Evolutionary conservation across 2,113 vertebrate genomes (phyloP).

Genomic region (Sylvia atricapilla): DNA sequence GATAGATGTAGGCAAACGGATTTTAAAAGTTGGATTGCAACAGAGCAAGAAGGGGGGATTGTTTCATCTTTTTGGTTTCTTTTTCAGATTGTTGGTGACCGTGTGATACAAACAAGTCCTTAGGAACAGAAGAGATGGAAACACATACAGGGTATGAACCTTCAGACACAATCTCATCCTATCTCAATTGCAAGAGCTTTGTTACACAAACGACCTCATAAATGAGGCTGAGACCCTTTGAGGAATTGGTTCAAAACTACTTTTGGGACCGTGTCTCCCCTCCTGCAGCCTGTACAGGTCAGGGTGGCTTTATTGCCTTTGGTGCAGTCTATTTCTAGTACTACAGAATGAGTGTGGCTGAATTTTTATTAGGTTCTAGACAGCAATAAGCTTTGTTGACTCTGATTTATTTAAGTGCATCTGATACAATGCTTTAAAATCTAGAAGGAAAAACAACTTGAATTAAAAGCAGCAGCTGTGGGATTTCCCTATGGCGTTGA

Average conservation of each 20-base stretch:
- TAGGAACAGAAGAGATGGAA: neutral
- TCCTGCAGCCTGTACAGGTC: neutral
- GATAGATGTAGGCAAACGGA: neutral
- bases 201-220: neutral
- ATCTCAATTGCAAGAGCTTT: neutral
- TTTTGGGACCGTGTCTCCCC: neutral
- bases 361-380: neutral
- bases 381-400: neutral
- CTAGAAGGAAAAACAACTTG: neutral
- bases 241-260: neutral
- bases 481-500: neutral
- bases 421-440: neutral
- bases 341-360: neutral
- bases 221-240: neutral
- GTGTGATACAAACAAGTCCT: neutral
- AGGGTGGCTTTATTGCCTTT: neutral
- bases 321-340: neutral
- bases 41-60: neutral
- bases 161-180: neutral
- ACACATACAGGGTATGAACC: neutral
- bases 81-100: neutral
- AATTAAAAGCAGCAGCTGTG: neutral
- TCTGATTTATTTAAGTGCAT: neutral
- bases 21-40: neutral
- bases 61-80: rapidly evolving